Evolutionary conservation across 2,797 vertebrate genomes (phyloP).

Genomic region (Acipenser transmontanus): DNA sequence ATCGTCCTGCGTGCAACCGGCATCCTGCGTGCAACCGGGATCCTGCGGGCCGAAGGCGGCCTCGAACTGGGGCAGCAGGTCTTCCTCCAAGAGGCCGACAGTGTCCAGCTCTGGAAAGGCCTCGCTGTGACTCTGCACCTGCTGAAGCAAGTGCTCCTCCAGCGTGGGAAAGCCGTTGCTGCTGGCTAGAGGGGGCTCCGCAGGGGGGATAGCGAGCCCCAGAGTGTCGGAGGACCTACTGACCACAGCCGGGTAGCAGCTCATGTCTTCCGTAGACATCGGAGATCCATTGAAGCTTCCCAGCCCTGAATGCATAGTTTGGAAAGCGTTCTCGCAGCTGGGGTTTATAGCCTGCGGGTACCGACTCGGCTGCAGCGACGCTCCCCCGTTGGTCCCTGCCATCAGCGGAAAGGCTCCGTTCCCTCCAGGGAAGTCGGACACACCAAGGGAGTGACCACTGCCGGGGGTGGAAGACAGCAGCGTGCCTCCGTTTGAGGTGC

Average conservation of each 20-base stretch:
- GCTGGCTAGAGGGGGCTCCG: constrained; percentile 36
- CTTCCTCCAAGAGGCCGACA: constrained; percentile 82
- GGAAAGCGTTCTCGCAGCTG: constrained; percentile 69
- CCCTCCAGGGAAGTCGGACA: constrained; percentile 66
- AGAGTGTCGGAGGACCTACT: constrained; percentile 68
- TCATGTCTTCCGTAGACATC: constrained; percentile 78
- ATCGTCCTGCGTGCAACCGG: constrained; percentile 9
- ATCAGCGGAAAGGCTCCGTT: constrained; percentile 74
- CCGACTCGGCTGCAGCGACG: constrained; percentile 50
- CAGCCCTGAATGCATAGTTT: constrained; percentile 69
- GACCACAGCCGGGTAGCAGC: constrained; percentile 60
- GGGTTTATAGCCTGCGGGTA: constrained; percentile 59
- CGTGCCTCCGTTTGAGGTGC: constrained; percentile 68
- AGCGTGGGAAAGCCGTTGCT: constrained; percentile 80
- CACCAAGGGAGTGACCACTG: constrained; percentile 49
- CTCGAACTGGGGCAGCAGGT: constrained; percentile 83
- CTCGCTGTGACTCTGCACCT: constrained; percentile 68
- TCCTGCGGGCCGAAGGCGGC: constrained; percentile 75
- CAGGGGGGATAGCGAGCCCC: constrained; percentile 64
- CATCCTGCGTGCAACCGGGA: constrained; percentile 57
- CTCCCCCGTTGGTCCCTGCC: constrained; percentile 52
- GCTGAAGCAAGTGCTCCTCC: constrained; percentile 74
- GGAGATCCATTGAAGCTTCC: constrained; percentile 76
- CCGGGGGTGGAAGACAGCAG: constrained; percentile 59
- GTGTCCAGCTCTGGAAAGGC: constrained; percentile 79